These are phyloP conservation scores for Empidonax alnorum DNA, from an alignment of 2,113 vertebrate species.

Conservation along the genomic window DNA sequence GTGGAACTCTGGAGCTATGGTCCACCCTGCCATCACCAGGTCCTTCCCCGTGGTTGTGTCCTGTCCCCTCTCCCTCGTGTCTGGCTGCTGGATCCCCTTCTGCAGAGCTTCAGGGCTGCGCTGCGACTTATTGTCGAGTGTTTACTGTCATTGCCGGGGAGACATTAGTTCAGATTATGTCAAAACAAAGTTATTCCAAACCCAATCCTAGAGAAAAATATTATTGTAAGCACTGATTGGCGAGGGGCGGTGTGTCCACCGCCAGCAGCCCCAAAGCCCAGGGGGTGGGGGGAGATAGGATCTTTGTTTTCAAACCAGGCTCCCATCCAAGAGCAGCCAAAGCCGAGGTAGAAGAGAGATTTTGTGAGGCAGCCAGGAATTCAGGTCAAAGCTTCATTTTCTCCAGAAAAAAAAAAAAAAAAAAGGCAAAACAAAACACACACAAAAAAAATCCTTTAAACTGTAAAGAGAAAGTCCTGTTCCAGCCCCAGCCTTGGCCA, in stretches of 20 bases:
- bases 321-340: constrained; percentile 67
- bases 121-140: constrained; percentile 58
- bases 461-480: constrained; percentile 49
- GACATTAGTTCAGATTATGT: constrained; percentile 65
- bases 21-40: neutral
- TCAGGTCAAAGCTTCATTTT: constrained; percentile 62
- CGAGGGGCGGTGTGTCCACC: constrained; percentile 2
- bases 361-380: constrained; percentile 54
- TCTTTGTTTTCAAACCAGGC: constrained; percentile 67
- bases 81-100: neutral
- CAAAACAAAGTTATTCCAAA: constrained; percentile 64
- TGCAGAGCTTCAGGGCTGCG: neutral
- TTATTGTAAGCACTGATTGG: constrained; percentile 59
- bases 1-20: neutral
- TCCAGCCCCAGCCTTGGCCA: constrained; percentile 26
- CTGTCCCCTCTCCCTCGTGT: neutral
- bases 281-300: constrained; percentile 52
- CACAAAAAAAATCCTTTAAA: constrained; percentile 23
- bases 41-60: neutral
- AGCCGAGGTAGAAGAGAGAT: constrained; percentile 62
- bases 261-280: constrained; percentile 40
- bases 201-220: constrained; percentile 52
- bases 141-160: constrained; percentile 69
- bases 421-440: too few species aligned
- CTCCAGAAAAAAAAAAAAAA: neutral